These are phyloP conservation scores for Adoxophyes honmai DNA, from an alignment of 1,140 invertebrate species.

Conservation along the genomic window DNA sequence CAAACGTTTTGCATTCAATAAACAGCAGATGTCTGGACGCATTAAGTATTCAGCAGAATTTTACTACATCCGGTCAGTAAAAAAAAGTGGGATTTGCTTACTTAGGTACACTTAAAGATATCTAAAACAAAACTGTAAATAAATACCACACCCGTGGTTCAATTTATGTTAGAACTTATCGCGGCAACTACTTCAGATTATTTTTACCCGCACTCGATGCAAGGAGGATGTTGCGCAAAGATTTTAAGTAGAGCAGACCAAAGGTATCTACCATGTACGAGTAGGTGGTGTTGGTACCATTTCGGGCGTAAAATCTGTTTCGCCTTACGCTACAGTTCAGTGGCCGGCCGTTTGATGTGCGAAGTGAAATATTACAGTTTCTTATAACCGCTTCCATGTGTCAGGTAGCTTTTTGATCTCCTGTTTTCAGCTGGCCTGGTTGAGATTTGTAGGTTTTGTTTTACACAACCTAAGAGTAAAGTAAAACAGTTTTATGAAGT, in stretches of 20 bases:
- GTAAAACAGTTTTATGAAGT: no score
- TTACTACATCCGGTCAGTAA: no score
- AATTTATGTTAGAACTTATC: slow-evolving; percentile 16
- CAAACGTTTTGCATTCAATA: no score
- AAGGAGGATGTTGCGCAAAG: slow-evolving; percentile 21
- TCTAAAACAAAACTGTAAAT: no score
- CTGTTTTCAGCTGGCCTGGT: background rate
- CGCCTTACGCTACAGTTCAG: slow-evolving; percentile 50
- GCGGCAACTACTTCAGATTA: slow-evolving; percentile 18
- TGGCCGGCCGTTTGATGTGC: slow-evolving; percentile 56
- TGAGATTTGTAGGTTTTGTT: slow-evolving; percentile 2
- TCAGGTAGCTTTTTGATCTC: slow-evolving; percentile 23
- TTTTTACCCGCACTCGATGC: slow-evolving; percentile 18
- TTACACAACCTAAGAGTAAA: background rate
- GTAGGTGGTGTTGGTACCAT: slow-evolving; percentile 18
- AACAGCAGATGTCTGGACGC: no score
- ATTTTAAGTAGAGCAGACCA: slow-evolving; percentile 21
- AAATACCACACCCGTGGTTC: no score
- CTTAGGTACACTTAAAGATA: no score
- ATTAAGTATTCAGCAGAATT: no score
- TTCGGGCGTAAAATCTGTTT: slow-evolving; percentile 25
- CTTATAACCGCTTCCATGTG: slow-evolving; percentile 29
- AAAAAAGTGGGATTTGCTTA: no score
- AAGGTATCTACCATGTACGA: background rate
- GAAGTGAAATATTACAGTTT: slow-evolving; percentile 52